Evolutionary conservation across 2,888 invertebrate genomes (phyloP), one percentile per base, ranked within the genome.

Genomic region (Therioaphis trifolii): DNA sequence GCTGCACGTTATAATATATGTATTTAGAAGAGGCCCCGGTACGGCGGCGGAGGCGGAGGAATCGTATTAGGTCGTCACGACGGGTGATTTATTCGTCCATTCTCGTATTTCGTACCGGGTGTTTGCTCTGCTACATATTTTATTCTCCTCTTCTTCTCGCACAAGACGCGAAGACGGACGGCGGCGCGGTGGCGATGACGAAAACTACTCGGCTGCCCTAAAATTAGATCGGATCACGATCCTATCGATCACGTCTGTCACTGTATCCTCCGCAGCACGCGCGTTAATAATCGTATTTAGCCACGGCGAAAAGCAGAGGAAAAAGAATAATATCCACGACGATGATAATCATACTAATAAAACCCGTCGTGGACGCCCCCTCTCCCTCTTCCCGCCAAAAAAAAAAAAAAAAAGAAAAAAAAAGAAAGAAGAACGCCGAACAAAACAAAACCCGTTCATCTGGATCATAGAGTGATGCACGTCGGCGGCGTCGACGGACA

Each of bases 221-320:
- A 80, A 80, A 80, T 80, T 71, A 80, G 80, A 80, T 80, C 80
- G 80, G 71, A 82, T 80, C 80, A 80, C 80, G 72, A 80, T 82
- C 80, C 80, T 69, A 82, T 82, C 72, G 80, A 82, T 82, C 80
- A 82, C 52, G 72, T 49, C 72, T 35, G 35, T 35, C 18, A 24
- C 14, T 27, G 3, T 46, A 35, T 75, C 27, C 46, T 1, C 76
- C 27, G 29, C 63, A 14, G 49, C 74, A 40, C 77, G 77, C 66
- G 72, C 72, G 80, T 61, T 71, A 80, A 80, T 80, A 52, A 72
- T 80, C 80, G 29, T 71, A 71, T 71, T 69, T 68, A 58, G 72
- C 72, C 24, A 24, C 40, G 58, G 69, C 55, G 68, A 78, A 68
- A 52, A 78, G 27, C 12, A 5, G 12, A 29, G n/a, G 29, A 52